Base-by-base conservation (phyloP, 2,113 vertebrate genomes). In the Callionymus lyra region DNA sequence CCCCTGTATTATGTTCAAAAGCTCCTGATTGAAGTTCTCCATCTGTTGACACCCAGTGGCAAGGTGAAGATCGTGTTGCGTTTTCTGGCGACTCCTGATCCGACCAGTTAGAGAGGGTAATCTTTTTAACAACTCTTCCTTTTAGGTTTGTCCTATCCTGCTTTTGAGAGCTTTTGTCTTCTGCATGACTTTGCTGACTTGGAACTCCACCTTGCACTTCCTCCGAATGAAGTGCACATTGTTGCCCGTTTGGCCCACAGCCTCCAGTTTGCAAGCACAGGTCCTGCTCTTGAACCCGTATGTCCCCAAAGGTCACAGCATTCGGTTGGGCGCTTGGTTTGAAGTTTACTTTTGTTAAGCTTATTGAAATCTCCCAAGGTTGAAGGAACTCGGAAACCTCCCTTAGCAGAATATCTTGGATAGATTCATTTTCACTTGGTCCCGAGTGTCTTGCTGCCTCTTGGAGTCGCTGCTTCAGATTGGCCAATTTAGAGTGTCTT, bases 321-420 rank as follows among this genome's bases (percentile, higher is more conserved):
- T 79, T 82, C 3, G 69, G 60, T 42, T 80, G 81, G 13, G 80
- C 77, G 50, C 77, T 82, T 0, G 84, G 85, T 47, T 81, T 79
- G 46, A 86, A 87, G 43, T 53, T 68, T 1, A 86, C 85, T 48
- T 78, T 82, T 51, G 81, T 86, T 5, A 87, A 44, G 10, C 73
- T 67, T 37, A 89, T 49, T 2, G 79, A 72, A 14, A 87, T 70
- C 42, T 84, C 76, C 68, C 73, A 82, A 6, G 81, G 68, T 34
- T 83, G 80, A 11, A 87, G 56, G 17, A 87, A 74, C 16, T 84
- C 74, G 1, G 70, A 31, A 1, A 81, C 59, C n/a, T 70, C 75
- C 40, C 72, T 76, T 9, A 77, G 47, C 33, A 86, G 49, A 6
- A 56, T 41, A 37, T 53, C 68, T 15, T 58, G 62, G 38, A 67